Percentiles rank a stretch among this genome's conserved stretches.
phyloP scores from a whole-genome alignment of 2,888 invertebrate genomes.

The Plebejus argus region DNA sequence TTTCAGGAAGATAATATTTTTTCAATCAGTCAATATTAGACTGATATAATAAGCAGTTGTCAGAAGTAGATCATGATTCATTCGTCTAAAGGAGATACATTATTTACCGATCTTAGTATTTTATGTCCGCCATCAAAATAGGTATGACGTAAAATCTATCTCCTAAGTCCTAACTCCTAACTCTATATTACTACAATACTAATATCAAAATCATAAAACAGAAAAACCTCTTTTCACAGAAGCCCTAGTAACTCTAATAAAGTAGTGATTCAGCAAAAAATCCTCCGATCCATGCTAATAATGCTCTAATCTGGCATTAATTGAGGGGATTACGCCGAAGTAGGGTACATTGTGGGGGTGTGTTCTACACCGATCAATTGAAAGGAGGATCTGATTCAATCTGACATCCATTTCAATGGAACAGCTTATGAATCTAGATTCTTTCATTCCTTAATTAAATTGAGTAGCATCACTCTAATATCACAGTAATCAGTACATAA shows the following conservation, averaged over 20 bases:
- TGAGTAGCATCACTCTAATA: neutral
- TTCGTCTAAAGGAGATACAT: no score
- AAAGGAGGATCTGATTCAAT: conserved; percentile 6
- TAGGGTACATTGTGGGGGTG: conserved; percentile 21
- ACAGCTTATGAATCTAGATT: neutral
- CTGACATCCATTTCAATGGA: neutral
- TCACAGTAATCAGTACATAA: no score
- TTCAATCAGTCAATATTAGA: no score
- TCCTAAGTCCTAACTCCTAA: no score
- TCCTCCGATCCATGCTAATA: conserved; percentile 48
- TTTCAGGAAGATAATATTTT: no score
- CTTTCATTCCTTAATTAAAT: neutral
- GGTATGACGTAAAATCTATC: no score
- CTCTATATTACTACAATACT: no score
- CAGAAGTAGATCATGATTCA: no score
- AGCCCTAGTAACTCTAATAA: neutral
- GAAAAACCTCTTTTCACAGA: neutral
- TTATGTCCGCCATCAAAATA: no score
- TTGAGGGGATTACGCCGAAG: conserved; percentile 54
- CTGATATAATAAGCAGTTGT: no score
- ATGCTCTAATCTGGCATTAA: conserved; percentile 61
- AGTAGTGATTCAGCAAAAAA: neutral
- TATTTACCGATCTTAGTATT: no score
- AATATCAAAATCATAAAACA: neutral
- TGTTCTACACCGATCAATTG: conserved; percentile 27